Evolutionary conservation across 2,113 vertebrate species (phyloP), one percentile per base, ranked within the genome.

Genomic region (Aythya baeri): DNA sequence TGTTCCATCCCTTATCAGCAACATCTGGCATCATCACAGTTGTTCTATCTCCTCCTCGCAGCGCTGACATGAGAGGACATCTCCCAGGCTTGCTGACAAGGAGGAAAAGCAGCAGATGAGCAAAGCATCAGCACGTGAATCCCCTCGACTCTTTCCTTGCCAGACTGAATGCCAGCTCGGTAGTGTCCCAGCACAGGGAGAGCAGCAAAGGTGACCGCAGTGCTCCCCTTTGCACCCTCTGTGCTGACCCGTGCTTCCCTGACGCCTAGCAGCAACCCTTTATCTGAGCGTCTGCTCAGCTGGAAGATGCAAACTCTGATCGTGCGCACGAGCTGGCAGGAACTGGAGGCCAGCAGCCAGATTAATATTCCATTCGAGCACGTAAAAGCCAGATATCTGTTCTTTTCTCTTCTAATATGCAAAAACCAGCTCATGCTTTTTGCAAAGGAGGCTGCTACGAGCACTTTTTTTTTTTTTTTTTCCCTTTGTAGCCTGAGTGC

Each of bases 101-200:
- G 43, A 63, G 46, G 29, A 83, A 67, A 92, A 41, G 50, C 10
- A 54, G 66, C 68, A 79, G 84, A 86, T 84, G 36, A 84, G 54
- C 34, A 20, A 50, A 86, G 18, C 49, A 12, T 29, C 21, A 70
- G 3, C 0, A 5, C 0, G 0, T 0, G 1, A 67, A 11, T 7
- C 26, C 32, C 34, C 2, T 5, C 10, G 36, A 46, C 4, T 21
- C 43, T 12, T 84, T 79, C 36, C 31, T 72, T 72, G 29, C 55
- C 67, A 46, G 59, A 1, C 55, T 43, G 55, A 83, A 2, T 55
- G 27, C 6, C 46, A 81, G 27, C 55, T 63, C n/a, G 0, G 1
- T 6, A 44, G 31, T 74, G 44, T 20, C 31, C 25, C 44, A 77
- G 31, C 41, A 34, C 63, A 36, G 27, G 29, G 4, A 32, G 67